Evolutionary conservation across 2,113 vertebrate genomes (phyloP).

Genomic region (Anguilla rostrata): DNA sequence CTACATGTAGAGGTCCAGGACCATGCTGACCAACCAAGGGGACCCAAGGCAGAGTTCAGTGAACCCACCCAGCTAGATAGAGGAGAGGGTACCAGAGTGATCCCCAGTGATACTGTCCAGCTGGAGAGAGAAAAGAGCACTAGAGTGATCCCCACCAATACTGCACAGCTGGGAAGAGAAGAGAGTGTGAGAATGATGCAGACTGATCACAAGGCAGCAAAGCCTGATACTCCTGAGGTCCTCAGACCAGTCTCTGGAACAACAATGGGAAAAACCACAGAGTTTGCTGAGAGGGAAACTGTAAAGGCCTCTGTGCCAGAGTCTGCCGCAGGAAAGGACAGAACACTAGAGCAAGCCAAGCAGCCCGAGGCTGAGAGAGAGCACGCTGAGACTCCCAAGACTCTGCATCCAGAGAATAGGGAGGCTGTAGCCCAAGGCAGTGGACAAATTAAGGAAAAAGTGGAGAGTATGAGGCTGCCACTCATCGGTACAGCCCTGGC

Average conservation of each 20-base stretch:
- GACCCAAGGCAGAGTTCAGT: background rate
- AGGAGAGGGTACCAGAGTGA: background rate
- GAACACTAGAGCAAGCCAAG: background rate
- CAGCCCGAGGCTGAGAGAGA: background rate
- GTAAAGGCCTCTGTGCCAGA: background rate
- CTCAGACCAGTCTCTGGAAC: background rate
- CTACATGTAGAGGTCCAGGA: background rate
- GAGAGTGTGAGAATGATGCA: background rate
- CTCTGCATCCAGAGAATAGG: background rate
- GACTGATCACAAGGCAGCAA: background rate
- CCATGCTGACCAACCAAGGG: slow-evolving; percentile 12
- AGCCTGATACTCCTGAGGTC: background rate
- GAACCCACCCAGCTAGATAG: background rate
- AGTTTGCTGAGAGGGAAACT: background rate
- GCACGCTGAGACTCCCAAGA: background rate
- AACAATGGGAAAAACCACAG: background rate
- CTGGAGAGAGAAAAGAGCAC: background rate
- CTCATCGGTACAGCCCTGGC: background rate
- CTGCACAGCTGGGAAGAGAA: background rate
- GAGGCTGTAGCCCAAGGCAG: slow-evolving; percentile 5
- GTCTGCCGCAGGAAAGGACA: background rate
- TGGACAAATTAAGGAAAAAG: slow-evolving; percentile 9
- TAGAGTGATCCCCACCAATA: too few relatives aligned
- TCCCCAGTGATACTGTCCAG: background rate
- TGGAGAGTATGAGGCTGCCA: background rate